These are phyloP conservation scores for Dicrostonyx torquatus DNA, from an alignment of 2,797 vertebrate species.

Conservation along the genomic window DNA sequence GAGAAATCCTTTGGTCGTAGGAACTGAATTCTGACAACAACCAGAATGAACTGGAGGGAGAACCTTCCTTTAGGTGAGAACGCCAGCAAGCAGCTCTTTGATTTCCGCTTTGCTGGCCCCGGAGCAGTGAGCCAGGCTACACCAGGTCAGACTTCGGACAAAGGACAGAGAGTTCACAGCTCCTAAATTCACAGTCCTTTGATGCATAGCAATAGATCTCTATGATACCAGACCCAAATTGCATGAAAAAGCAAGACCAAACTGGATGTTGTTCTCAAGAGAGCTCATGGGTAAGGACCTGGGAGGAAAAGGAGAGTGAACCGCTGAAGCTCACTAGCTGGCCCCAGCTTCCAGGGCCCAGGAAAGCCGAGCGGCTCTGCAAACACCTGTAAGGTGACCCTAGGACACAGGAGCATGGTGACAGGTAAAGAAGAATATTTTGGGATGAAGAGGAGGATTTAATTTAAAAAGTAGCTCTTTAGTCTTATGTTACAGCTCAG, in stretches of 20 bases:
- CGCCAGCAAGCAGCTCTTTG: not conserved
- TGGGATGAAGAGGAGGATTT: not conserved
- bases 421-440: not conserved
- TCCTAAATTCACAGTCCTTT: not conserved
- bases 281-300: not conserved
- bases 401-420: not conserved
- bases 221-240: not conserved
- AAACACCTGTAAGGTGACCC: not conserved
- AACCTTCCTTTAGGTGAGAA: not conserved
- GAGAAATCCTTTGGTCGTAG: not conserved
- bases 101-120: not conserved
- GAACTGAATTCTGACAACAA: not conserved
- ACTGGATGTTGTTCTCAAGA: not conserved
- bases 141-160: not conserved
- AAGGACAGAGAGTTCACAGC: not conserved
- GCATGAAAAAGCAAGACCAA: constrained; percentile 7
- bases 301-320: not conserved
- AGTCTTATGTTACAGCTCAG: not conserved
- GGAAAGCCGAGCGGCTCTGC: not conserved
- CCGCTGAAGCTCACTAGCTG: too few species aligned
- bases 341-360: not conserved
- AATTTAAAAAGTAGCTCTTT: not conserved
- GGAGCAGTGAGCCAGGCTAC: not conserved
- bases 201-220: not conserved
- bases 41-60: not conserved